Percentiles rank a stretch among this genome's conserved stretches.
These are phyloP conservation scores for Jacana jacana DNA, from an alignment of 2,113 vertebrate species.

Conservation along the genomic window DNA sequence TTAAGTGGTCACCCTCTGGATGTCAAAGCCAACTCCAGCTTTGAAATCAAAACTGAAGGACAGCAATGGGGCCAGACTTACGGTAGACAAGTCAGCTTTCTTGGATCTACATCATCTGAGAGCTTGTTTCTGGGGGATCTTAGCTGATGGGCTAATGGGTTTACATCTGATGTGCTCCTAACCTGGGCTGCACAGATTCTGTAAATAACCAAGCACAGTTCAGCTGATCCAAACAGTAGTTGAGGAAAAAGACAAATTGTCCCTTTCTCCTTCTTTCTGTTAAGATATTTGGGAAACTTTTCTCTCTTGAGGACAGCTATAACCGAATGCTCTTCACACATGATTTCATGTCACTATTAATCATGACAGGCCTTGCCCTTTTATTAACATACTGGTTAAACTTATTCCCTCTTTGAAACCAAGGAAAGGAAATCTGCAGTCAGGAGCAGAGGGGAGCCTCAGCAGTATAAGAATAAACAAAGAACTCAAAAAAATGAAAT, in stretches of 20 bases:
- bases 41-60: background rate
- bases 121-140: background rate
- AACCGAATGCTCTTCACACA: background rate
- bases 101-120: background rate
- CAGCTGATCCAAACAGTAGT: background rate
- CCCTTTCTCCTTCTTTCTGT: background rate
- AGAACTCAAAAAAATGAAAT: background rate
- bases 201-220: background rate
- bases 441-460: background rate
- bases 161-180: background rate
- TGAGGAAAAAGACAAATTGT: background rate
- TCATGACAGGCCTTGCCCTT: background rate
- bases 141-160: background rate
- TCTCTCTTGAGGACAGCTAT: background rate
- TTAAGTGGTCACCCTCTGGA: background rate
- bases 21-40: background rate
- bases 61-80: background rate
- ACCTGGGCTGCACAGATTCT: background rate
- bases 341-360: constrained; percentile 2
- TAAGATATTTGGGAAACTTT: background rate
- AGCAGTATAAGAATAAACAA: background rate
- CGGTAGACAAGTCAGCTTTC: background rate
- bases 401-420: background rate
- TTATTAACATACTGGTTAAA: background rate
- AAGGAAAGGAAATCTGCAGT: background rate